Evolutionary conservation across 1,140 invertebrate genomes (phyloP).

Genomic region (Helicoverpa zea): DNA sequence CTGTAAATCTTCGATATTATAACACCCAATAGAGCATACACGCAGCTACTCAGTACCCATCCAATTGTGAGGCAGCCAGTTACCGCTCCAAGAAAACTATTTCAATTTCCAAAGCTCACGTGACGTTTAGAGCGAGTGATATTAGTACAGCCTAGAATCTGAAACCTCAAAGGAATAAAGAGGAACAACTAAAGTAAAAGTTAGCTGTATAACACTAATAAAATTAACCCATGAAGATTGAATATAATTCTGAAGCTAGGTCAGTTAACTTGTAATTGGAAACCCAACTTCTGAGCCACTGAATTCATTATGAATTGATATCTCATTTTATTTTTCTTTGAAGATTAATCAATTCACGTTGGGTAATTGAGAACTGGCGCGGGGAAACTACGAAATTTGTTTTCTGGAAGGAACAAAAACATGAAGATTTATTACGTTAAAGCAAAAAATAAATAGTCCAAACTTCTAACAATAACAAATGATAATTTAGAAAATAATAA

Average conservation of each 20-base stretch:
- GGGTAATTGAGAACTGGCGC: background rate
- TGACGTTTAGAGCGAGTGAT: background rate
- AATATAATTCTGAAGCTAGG: slow-evolving; percentile 10
- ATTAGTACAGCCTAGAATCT: background rate
- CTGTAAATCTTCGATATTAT: no score
- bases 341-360: background rate
- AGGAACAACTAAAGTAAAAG: background rate
- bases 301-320: background rate
- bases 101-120: background rate
- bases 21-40: no score
- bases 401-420: background rate
- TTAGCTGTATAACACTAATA: background rate
- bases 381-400: background rate
- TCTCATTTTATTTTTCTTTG: background rate
- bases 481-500: no score
- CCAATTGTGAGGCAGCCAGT: no score
- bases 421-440: no score
- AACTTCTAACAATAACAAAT: no score
- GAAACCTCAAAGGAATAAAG: background rate
- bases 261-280: slow-evolving; percentile 22
- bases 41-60: no score
- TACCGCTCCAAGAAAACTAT: background rate
- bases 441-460: no score
- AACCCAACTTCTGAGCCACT: background rate
- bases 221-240: slow-evolving; percentile 14